Percentiles rank a stretch among this genome's conserved stretches.
phyloP scores from a whole-genome alignment of 2,888 invertebrate species.

The Drosophila mimetica region DNA sequence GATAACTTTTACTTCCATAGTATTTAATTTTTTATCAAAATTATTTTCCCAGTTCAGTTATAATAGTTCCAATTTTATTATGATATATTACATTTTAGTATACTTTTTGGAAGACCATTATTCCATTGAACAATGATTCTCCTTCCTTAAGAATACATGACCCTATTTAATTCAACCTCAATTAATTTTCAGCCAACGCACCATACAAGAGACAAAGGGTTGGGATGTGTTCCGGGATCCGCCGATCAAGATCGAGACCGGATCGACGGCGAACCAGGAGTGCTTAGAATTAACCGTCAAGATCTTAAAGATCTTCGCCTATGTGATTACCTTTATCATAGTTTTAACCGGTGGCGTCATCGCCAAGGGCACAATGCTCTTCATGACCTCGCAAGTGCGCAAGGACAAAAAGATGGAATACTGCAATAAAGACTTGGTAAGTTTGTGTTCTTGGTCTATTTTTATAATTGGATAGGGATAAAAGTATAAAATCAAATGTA shows the following conservation, averaged over 20 bases:
- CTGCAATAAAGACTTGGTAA: slow-evolving; percentile 94
- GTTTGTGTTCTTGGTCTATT: slow-evolving; percentile 16
- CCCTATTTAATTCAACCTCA: too few relatives aligned
- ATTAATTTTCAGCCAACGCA: slow-evolving; percentile 87
- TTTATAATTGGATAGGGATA: not conserved
- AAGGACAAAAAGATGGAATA: slow-evolving; percentile 90
- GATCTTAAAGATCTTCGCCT: slow-evolving; percentile 93
- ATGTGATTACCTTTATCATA: slow-evolving; percentile 92
- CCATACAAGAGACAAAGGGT: slow-evolving; percentile 94
- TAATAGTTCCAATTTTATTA: too few relatives aligned
- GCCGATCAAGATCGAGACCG: slow-evolving; percentile 94
- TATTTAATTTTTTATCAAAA: too few relatives aligned
- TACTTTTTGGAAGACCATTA: too few relatives aligned
- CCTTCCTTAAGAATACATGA: too few relatives aligned
- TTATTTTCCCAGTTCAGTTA: too few relatives aligned
- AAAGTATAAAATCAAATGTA: too few relatives aligned
- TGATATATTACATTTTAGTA: too few relatives aligned
- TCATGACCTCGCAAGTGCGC: slow-evolving; percentile 95
- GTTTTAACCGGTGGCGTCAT: slow-evolving; percentile 94
- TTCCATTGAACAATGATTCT: too few relatives aligned
- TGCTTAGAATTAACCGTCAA: slow-evolving; percentile 94
- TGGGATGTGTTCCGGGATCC: slow-evolving; percentile 98
- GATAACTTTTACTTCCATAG: too few relatives aligned
- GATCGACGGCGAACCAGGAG: slow-evolving; percentile 94
- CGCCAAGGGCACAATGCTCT: slow-evolving; percentile 94